Evolutionary conservation across 2,888 invertebrate species (phyloP).

Genomic region (Acanthoscelides obtectus): DNA sequence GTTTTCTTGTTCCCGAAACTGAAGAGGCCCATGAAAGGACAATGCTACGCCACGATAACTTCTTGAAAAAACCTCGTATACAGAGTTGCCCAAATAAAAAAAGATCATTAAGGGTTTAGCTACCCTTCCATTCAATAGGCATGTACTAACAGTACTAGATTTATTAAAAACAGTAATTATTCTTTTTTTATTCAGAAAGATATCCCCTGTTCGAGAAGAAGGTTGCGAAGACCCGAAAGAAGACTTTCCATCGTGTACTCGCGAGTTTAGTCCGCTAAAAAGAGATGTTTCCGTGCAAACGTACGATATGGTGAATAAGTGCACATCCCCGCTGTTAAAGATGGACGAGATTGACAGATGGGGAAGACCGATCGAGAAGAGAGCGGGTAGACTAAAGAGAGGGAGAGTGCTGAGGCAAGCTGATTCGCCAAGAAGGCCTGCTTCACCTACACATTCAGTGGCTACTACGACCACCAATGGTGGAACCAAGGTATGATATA

Average conservation of each 20-base stretch:
- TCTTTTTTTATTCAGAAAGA: too few species aligned
- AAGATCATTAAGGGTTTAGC: too few species aligned
- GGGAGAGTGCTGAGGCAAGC: slow-evolving; percentile 5
- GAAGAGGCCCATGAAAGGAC: too few species aligned
- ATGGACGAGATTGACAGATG: slow-evolving; percentile 25
- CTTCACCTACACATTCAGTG: neutral
- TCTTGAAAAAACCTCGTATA: too few species aligned
- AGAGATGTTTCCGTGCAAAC: slow-evolving; percentile 55
- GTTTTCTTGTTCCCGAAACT: too few species aligned
- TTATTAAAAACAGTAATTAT: too few species aligned
- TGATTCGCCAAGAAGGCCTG: slow-evolving; percentile 1
- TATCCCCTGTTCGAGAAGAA: slow-evolving; percentile 47
- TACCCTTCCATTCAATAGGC: too few species aligned
- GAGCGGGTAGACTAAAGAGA: slow-evolving; percentile 13
- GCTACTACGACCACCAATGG: neutral
- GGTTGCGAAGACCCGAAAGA: slow-evolving; percentile 41
- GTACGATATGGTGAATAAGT: slow-evolving; percentile 46
- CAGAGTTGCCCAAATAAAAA: too few species aligned
- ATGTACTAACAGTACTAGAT: too few species aligned
- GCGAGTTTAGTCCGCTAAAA: slow-evolving; percentile 22
- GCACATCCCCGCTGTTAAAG: slow-evolving; percentile 43
- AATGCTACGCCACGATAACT: too few species aligned
- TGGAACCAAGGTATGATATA: neutral
- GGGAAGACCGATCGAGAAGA: slow-evolving; percentile 15
- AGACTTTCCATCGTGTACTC: neutral